A percentile compares a stretch with the other conserved stretches of the same genome.
phyloP scores from a whole-genome alignment of 1,140 invertebrate genomes.

The Megathymus violae region DNA sequence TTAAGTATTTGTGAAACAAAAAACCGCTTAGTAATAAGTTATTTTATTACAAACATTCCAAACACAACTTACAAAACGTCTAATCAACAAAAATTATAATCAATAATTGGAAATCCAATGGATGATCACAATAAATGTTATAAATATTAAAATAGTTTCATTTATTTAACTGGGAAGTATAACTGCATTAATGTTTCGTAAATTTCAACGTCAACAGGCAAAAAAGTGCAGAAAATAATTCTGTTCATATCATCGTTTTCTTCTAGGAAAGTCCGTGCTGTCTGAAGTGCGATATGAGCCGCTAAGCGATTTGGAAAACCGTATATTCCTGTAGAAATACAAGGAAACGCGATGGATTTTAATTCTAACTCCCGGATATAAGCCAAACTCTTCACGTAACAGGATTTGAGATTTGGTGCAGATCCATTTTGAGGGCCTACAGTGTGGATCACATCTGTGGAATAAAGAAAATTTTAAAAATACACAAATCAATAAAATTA shows the following conservation, averaged over 20 bases:
- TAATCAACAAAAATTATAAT: too few relatives aligned
- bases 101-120: too few relatives aligned
- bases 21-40: too few relatives aligned
- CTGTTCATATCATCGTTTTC: slow-evolving; percentile 87
- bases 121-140: too few relatives aligned
- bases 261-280: slow-evolving; percentile 88
- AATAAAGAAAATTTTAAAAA: slow-evolving; percentile 75
- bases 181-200: slow-evolving; percentile 90
- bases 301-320: slow-evolving; percentile 92
- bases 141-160: too few relatives aligned
- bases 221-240: slow-evolving; percentile 93
- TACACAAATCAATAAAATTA: slow-evolving; percentile 4
- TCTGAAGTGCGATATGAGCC: slow-evolving; percentile 88
- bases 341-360: slow-evolving; percentile 91
- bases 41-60: too few relatives aligned
- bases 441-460: slow-evolving; percentile 93
- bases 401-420: slow-evolving; percentile 85
- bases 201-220: slow-evolving; percentile 88
- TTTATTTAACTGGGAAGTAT: slow-evolving; percentile 86
- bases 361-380: slow-evolving; percentile 86
- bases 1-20: too few relatives aligned
- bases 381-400: slow-evolving; percentile 88
- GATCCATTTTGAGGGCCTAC: slow-evolving; percentile 92
- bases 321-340: slow-evolving; percentile 94
- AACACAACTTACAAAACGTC: too few relatives aligned